Evolutionary conservation across 2,888 invertebrate genomes (phyloP).

Genomic region (Polyploca ridens): DNA sequence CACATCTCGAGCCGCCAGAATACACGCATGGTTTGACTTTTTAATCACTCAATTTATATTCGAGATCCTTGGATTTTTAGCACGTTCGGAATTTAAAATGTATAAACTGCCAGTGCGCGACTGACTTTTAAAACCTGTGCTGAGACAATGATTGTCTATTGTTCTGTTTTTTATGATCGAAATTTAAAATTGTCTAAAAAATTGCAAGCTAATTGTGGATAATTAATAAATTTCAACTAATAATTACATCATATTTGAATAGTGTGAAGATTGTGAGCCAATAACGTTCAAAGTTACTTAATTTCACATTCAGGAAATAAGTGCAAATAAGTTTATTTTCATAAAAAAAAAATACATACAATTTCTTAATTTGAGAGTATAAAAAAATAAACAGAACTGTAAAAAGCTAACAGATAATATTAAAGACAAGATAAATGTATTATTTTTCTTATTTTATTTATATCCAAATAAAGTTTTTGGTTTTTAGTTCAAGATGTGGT

Average conservation of each 20-base stretch:
- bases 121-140: not conserved
- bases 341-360: not conserved
- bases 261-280: not conserved
- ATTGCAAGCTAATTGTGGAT: not conserved
- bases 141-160: not conserved
- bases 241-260: not conserved
- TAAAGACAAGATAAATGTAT: too few relatives aligned
- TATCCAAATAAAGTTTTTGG: not conserved
- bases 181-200: not conserved
- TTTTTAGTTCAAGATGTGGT: slow-evolving; percentile 53
- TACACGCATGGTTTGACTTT: slow-evolving; percentile 57
- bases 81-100: not conserved
- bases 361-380: not conserved
- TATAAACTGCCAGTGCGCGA: not conserved
- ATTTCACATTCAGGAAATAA: not conserved
- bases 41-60: slow-evolving; percentile 18
- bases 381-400: not conserved
- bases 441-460: too few relatives aligned
- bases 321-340: not conserved
- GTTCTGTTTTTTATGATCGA: not conserved
- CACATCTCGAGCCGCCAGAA: slow-evolving; percentile 75
- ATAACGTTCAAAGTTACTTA: not conserved
- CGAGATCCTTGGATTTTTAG: not conserved
- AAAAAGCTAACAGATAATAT: not conserved
- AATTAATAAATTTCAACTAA: not conserved